Evolutionary conservation across 2,888 invertebrate genomes (phyloP).

Genomic region (Campoplex nolae): DNA sequence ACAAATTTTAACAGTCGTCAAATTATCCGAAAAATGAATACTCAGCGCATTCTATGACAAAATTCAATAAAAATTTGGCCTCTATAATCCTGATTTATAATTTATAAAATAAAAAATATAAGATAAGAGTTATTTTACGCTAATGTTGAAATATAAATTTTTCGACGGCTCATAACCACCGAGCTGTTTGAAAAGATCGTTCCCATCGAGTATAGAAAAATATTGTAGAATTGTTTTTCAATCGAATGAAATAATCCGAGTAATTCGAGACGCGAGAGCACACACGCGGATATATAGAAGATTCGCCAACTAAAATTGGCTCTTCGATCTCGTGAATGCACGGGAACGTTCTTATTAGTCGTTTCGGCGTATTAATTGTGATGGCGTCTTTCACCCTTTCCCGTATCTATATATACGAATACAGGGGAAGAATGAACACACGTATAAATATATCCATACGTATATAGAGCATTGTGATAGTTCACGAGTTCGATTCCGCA

Average conservation of each 20-base stretch:
- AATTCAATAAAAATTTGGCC: too few species aligned
- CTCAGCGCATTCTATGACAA: background rate
- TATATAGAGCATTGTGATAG: conserved; percentile 35
- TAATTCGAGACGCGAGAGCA: background rate
- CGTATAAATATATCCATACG: background rate
- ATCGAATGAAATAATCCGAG: background rate
- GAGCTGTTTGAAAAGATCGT: background rate
- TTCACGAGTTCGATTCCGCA: conserved; percentile 72
- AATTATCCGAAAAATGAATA: background rate
- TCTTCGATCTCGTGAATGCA: background rate
- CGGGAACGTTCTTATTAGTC: conserved; percentile 56
- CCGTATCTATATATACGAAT: background rate
- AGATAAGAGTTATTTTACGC: too few species aligned
- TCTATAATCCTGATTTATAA: too few species aligned
- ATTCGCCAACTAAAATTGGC: conserved; percentile 6
- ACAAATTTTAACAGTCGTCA: background rate
- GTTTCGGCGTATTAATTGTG: conserved; percentile 66
- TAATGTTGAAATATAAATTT: too few species aligned
- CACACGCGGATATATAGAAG: background rate
- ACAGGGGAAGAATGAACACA: background rate
- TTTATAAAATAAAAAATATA: too few species aligned
- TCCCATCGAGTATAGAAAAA: background rate
- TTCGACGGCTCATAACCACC: background rate
- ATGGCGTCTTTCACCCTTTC: conserved; percentile 55
- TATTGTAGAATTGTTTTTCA: background rate